Evolutionary conservation across 1,140 invertebrate species (phyloP).

Genomic region (Pollicipes pollicipes): DNA sequence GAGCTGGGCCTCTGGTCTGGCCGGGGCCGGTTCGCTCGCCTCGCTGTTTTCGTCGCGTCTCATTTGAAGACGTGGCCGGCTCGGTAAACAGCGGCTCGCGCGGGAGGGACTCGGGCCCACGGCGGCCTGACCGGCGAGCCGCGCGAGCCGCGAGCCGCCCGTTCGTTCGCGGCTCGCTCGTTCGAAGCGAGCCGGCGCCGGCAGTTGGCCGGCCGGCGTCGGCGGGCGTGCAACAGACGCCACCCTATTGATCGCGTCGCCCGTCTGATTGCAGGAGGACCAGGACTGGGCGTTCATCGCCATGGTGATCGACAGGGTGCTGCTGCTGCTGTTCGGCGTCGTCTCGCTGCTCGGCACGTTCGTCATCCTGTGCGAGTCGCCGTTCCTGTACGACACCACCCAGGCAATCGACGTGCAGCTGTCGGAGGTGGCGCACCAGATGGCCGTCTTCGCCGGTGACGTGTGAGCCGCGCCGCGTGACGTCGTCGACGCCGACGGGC

Average conservation of each 20-base stretch:
- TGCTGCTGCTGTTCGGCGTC: conserved; percentile 79
- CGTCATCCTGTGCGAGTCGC: conserved; percentile 70
- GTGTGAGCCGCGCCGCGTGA: conserved; percentile 5
- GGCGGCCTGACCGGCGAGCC: too few species aligned
- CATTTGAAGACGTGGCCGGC: too few species aligned
- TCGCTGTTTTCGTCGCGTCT: too few species aligned
- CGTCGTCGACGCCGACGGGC: too few species aligned
- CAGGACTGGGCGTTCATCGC: conserved; percentile 99
- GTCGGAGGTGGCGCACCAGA: conserved; percentile 46
- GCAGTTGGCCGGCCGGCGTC: too few species aligned
- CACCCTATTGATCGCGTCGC: neutral
- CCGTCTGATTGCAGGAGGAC: conserved; percentile 48
- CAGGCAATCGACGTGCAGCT: conserved; percentile 73
- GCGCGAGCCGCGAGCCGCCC: neutral
- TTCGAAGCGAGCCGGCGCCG: too few species aligned
- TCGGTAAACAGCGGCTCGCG: too few species aligned
- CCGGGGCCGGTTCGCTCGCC: too few species aligned
- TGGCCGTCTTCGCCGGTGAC: conserved; percentile 14
- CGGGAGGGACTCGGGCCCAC: too few species aligned
- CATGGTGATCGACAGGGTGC: conserved; percentile 92
- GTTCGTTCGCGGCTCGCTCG: too few species aligned
- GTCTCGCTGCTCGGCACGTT: conserved; percentile 70
- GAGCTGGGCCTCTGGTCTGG: too few species aligned
- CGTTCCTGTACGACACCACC: conserved; percentile 71
- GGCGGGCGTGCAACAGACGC: too few species aligned